phyloP scores from a whole-genome alignment of 92 coral and sea anemone genomes.

The Muricea muricata region DNA sequence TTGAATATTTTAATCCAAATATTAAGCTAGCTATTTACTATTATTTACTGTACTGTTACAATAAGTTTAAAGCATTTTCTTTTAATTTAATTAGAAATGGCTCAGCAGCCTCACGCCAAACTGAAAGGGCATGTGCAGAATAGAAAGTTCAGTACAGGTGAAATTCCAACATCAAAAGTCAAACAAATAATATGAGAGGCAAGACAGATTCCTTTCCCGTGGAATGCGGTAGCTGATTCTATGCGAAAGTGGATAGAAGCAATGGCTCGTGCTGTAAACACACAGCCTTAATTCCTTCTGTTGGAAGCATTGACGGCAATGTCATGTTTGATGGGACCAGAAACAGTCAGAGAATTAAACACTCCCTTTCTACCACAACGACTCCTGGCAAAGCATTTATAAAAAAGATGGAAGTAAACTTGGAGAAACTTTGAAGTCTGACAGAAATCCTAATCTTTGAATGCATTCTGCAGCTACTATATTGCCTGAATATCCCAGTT shows the following conservation, averaged over 20 bases:
- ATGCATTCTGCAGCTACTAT: background rate
- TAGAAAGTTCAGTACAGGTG: background rate
- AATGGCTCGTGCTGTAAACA: constrained; percentile 34
- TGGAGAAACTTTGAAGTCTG: background rate
- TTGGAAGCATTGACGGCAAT: constrained; percentile 29
- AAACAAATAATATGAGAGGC: constrained; percentile 26
- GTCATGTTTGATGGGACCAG: constrained; percentile 36
- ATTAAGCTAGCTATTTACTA: background rate
- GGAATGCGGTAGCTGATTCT: constrained; percentile 6
- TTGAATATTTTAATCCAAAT: background rate
- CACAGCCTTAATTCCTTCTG: constrained; percentile 30
- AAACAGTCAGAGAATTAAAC: background rate
- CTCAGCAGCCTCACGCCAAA: background rate
- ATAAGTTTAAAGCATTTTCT: too few species aligned
- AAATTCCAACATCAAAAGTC: background rate
- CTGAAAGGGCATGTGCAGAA: background rate
- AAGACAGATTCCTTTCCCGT: constrained; percentile 16
- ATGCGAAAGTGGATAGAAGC: constrained; percentile 22
- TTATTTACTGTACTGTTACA: background rate
- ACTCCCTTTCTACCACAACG: background rate
- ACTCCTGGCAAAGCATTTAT: constrained; percentile 9
- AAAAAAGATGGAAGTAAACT: background rate
- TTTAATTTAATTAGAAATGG: too few species aligned
- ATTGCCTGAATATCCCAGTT: background rate
- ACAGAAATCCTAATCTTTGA: constrained; percentile 20